Percentiles rank a stretch among this genome's conserved stretches.
Conservation (phyloP, 1,140 invertebrate species). For the Oreohelix idahoensis region DNA sequence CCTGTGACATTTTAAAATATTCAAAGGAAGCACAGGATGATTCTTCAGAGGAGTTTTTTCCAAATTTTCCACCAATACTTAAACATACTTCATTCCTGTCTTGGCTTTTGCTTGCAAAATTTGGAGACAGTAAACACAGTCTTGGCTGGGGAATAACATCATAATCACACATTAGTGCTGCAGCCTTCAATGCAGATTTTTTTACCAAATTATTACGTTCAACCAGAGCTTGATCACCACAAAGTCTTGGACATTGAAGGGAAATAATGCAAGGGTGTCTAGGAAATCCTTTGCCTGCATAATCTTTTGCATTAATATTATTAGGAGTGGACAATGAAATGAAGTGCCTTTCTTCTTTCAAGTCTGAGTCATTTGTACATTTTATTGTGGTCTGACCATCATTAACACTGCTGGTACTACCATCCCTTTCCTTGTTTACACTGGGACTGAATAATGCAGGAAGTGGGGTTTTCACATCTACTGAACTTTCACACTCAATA, state of each 20-base stretch:
- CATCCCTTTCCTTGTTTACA: not conserved
- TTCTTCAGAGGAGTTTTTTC: not conserved
- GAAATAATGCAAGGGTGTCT: not conserved
- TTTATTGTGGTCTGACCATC: not conserved
- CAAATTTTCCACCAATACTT: not conserved
- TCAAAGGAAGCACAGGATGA: too few relatives aligned
- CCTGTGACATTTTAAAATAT: not conserved
- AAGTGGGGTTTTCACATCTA: not conserved
- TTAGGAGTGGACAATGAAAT: not conserved
- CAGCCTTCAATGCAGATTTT: not conserved
- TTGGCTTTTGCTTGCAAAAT: not conserved
- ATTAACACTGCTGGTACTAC: too few relatives aligned
- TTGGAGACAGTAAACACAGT: not conserved
- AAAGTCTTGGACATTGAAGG: not conserved
- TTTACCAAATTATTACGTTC: not conserved
- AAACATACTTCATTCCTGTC: not conserved
- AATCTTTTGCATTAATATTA: not conserved
- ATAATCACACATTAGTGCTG: too few relatives aligned
- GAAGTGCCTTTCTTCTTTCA: not conserved
- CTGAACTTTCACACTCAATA: not conserved
- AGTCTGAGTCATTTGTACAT: not conserved
- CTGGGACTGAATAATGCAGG: not conserved
- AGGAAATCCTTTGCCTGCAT: too few relatives aligned
- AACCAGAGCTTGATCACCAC: not conserved
- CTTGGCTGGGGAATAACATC: not conserved